Evolutionary conservation across 2,888 invertebrate genomes (phyloP), one percentile per base, ranked within the genome.

Genomic region (Caenorhabditis becei): DNA sequence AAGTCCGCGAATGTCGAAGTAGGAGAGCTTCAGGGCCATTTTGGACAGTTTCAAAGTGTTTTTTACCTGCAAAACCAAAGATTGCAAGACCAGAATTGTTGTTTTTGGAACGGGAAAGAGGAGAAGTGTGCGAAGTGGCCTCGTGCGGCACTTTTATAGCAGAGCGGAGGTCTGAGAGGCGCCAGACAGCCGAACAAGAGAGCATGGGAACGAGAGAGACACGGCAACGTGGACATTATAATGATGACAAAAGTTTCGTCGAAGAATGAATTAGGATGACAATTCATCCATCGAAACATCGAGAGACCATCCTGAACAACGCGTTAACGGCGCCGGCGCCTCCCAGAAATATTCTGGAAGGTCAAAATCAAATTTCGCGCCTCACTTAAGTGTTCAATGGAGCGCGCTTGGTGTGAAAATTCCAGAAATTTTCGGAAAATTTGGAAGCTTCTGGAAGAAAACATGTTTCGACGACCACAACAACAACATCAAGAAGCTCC

Each of bases 1-100:
- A 44, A 88, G 83, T 41, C 88, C 84, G 54, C 82, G 77, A 49
- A 84, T 83, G 58, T 82, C 77, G 70, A 86, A 86, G 72, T 86
- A 86, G 41, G 80, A 67, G 63, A 86, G 72, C 49, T 86, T 83
- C 75, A 84, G 66, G 18, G 80, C 26, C 82, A 84, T 82, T 47
- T 44, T 3, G 1, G 18, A 18, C 14, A 16, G 58, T 16, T 18
- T 32, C 32, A 32, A 32, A 32, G 32, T 32, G 32, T 32, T 20
- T 41, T 65, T 16, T 8, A 66, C 54, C 56, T 67, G 67, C 10
- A 62, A 44, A 71, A 26, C 0, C 32, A 32, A 32, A 4, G 32
- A 32, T 32, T 10, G 10, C 4, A 10, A 32, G 32, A 32, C 10
- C 32, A 32, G 32, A 10, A 20, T n/a, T 49, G 49, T 49, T 49